phyloP scores from a whole-genome alignment of 2,888 invertebrate genomes.

The Osedax frankpressi region DNA sequence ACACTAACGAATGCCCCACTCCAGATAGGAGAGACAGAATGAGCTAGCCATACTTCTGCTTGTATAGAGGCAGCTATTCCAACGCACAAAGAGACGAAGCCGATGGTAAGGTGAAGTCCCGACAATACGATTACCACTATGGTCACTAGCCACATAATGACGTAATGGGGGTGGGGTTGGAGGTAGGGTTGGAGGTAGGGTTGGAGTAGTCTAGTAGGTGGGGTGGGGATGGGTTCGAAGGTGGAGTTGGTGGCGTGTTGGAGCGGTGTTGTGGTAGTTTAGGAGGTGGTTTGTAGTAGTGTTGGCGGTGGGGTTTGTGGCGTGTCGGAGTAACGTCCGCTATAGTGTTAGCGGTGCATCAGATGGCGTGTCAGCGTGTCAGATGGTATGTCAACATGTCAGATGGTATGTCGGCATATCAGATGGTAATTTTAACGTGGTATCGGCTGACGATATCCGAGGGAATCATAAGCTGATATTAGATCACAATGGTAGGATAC shows the following conservation, averaged over 20 bases:
- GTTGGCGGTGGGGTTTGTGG: background rate
- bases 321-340: background rate
- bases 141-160: constrained; percentile 32
- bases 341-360: background rate
- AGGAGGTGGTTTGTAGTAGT: background rate
- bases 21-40: constrained; percentile 46
- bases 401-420: too few relatives aligned
- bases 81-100: constrained; percentile 39
- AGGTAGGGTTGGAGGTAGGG: background rate
- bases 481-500: too few relatives aligned
- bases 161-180: background rate
- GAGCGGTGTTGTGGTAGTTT: background rate
- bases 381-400: too few relatives aligned
- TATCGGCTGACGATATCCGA: too few relatives aligned
- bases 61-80: constrained; percentile 41
- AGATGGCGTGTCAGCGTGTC: too few relatives aligned
- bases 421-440: too few relatives aligned
- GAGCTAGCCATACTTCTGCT: constrained; percentile 46
- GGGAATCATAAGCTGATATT: too few relatives aligned
- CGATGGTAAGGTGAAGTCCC: constrained; percentile 38
- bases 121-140: constrained; percentile 38
- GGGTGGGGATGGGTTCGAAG: background rate
- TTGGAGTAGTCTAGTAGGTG: background rate
- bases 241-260: background rate
- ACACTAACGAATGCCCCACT: constrained; percentile 47